These are phyloP conservation scores for Rhadinocentrus ornatus DNA, from an alignment of 2,797 vertebrate genomes.

Conservation along the genomic window DNA sequence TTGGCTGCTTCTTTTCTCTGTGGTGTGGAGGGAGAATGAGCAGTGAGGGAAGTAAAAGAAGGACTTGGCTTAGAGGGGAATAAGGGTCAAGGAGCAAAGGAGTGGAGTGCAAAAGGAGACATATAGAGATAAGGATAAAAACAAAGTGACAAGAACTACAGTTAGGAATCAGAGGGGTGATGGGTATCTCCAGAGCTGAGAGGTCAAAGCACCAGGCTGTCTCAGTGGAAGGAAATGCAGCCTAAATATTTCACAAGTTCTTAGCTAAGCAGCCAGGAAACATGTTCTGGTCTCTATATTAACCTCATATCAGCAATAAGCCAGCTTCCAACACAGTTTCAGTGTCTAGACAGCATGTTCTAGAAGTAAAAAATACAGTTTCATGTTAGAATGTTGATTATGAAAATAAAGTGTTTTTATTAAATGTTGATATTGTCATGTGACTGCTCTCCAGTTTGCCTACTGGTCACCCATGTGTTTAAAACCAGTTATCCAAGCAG, in stretches of 20 bases:
- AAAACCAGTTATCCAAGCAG: too few species aligned
- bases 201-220: constrained; percentile 47
- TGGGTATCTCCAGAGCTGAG: constrained; percentile 30
- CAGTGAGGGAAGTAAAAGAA: neutral
- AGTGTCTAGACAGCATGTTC: too few species aligned
- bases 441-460: too few species aligned
- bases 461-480: too few species aligned
- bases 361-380: too few species aligned
- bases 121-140: neutral
- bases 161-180: constrained; percentile 14
- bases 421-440: too few species aligned
- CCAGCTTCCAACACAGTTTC: too few species aligned
- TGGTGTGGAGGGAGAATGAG: constrained; percentile 2
- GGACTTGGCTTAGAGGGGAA: neutral
- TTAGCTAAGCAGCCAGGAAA: too few species aligned
- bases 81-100: constrained; percentile 17
- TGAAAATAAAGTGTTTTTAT: too few species aligned
- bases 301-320: too few species aligned
- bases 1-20: constrained; percentile 19
- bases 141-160: neutral
- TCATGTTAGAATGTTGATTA: too few species aligned
- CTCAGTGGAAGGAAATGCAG: constrained; percentile 50
- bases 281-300: too few species aligned
- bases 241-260: constrained; percentile 62
- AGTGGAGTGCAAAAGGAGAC: constrained; percentile 1